Percentiles rank a stretch among this genome's conserved stretches.
phyloP scores from a whole-genome alignment of 2,113 vertebrate species.

The Psophia crepitans region DNA sequence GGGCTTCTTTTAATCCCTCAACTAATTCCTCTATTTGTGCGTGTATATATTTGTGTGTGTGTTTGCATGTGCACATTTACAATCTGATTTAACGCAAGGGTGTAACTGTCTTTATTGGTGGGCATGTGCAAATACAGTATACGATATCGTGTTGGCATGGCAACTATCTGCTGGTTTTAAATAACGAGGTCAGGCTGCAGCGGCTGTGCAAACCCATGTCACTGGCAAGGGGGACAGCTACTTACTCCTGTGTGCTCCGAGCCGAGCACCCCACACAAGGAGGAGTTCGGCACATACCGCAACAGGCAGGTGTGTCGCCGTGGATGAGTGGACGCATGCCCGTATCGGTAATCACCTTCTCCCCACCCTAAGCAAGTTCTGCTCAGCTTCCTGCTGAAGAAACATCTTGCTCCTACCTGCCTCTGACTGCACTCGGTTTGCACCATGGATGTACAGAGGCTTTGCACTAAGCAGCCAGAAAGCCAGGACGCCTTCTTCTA shows the following conservation, averaged over 20 bases:
- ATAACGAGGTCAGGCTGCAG: neutral
- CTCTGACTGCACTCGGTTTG: rapidly evolving
- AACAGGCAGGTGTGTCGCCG: neutral
- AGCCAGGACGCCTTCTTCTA: neutral
- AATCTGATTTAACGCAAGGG: neutral
- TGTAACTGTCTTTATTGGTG: neutral
- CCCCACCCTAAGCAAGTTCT: neutral
- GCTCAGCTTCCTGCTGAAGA: neutral
- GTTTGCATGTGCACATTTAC: neutral
- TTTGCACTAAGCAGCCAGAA: neutral
- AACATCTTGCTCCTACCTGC: neutral
- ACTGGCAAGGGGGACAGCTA: neutral
- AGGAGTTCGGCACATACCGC: neutral
- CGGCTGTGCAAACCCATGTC: neutral
- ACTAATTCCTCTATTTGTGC: neutral
- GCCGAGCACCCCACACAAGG: neutral
- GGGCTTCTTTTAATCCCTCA: neutral
- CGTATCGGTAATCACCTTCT: neutral
- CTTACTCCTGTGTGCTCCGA: neutral
- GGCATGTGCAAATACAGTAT: neutral
- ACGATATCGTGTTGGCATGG: neutral
- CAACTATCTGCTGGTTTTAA: neutral
- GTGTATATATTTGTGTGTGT: rapidly evolving
- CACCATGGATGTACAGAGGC: rapidly evolving
- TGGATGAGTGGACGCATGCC: neutral